Evolutionary conservation across 1,140 invertebrate genomes (phyloP), one percentile per base, ranked within the genome.

Genomic region (Teleogryllus occipitalis): DNA sequence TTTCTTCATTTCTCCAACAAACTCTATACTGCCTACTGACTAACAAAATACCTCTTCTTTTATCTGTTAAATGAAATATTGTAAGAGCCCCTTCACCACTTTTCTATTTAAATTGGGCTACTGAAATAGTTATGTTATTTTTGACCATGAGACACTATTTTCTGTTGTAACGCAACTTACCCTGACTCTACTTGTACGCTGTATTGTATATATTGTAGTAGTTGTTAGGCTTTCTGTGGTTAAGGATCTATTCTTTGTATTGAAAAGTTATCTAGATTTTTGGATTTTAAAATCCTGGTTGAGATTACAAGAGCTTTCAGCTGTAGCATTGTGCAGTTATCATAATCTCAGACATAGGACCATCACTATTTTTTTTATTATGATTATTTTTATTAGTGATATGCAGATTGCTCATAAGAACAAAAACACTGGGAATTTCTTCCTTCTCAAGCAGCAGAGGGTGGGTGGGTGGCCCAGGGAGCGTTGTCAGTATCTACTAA

Each of bases 151-250:
- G 39, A 46, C n/a, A 27, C 14, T 76, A 47, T 77, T 77, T 15
- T n/a, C n/a, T 47, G 27, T n/a, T 48, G 47, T 47, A 22, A n/a
- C 48, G 47, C 21, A n/a, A 77, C 8, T 15, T 77, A n/a, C 47
- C 47, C 27, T 77, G 39, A 76, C 75, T 46, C 27, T 76, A 76
- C 39, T 15, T 47, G 14, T 76, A 21, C 12, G 21, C 76, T 54
- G 47, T 48, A 46, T 77, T 77, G 18, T 77, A 77, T 10, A 49
- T 77, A 48, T 48, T 77, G 76, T 77, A 12, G 27, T 75, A n/a
- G 47, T 49, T 76, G 75, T 76, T 76, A 21, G 76, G 15, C 7
- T 77, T 54, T 77, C 47, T 48, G 76, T 77, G 47, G 76, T 46
- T 77, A 48, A 54, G 47, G 47, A 48, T 77, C 10, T n/a, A 39